Base-by-base conservation (phyloP, 2,113 vertebrate genomes). In the Melanocharis versteri region DNA sequence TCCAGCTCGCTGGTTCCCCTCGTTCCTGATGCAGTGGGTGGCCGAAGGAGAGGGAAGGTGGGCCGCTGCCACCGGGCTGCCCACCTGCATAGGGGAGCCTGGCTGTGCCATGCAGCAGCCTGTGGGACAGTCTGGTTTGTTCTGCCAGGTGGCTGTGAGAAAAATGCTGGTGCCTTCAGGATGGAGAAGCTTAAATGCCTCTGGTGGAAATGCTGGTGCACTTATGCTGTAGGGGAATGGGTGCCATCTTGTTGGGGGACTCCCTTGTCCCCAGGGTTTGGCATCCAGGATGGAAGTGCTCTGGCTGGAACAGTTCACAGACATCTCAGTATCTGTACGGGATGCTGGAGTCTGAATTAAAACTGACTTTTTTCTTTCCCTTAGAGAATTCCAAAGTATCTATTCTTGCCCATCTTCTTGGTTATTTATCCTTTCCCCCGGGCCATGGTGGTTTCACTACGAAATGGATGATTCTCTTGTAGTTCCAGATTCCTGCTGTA, bases 161-260 rank as follows among this genome's bases (percentile, higher is more conserved):
- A n/a, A 64, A 40, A 10, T 7, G 2, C 53, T 64, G 66, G 35
- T 44, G 83, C 56, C 40, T 20, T 78, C 2, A 0, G 3, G 51
- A 2, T 23, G 39, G 35, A 51, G 48, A 48, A 50, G 9, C 21
- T 44, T 27, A 7, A 71, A 35, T 9, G 5, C 10, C 21, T 47
- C 27, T 2, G 1, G 61, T 44, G 57, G 56, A 24, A 64, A 22
- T 7, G 24, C 21, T 1, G 3, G 45, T 17, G 37, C 1, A 1
- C 7, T 58, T 30, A 1, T 21, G 56, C 83, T 0, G 0, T 1
- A 11, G 58, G 44, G 17, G 10, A 56, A 3, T 1, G 44, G 24
- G 19, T 39, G 28, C 21, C 6, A 21, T 7, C 44, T 21, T 26
- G 50, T 31, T 73, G 47, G 7, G 47, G 47, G 47, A 33, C 15